A percentile compares a stretch with the other conserved stretches of the same genome.
phyloP scores from a whole-genome alignment of 2,888 invertebrate genomes.

The Megaustenia siamemsis region DNA sequence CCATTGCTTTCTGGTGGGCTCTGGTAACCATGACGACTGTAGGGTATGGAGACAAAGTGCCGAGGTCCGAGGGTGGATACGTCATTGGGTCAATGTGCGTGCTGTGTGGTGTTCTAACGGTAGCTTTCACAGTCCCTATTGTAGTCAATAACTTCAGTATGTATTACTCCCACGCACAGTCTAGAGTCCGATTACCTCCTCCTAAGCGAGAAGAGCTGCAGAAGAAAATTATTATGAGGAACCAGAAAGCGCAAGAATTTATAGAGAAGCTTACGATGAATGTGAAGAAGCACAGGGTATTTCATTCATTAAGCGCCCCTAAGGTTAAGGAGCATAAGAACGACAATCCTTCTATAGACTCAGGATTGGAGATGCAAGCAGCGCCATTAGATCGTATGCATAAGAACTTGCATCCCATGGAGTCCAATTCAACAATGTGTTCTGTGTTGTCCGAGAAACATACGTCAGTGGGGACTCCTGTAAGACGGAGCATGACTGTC shows the following conservation, averaged over 20 bases:
- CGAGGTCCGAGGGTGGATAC: slow-evolving; percentile 74
- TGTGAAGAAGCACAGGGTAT: slow-evolving; percentile 54
- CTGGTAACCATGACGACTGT: slow-evolving; percentile 80
- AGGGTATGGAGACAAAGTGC: slow-evolving; percentile 78
- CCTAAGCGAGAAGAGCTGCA: slow-evolving; percentile 72
- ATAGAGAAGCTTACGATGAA: slow-evolving; percentile 68
- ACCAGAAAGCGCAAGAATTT: slow-evolving; percentile 71
- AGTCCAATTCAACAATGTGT: slow-evolving; percentile 40
- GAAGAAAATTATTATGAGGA: slow-evolving; percentile 69
- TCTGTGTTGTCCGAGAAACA: slow-evolving; percentile 40
- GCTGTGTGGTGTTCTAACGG: slow-evolving; percentile 77
- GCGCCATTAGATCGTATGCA: background rate
- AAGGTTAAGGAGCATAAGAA: background rate
- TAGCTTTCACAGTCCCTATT: slow-evolving; percentile 79
- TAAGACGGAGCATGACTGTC: background rate
- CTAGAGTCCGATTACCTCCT: slow-evolving; percentile 75
- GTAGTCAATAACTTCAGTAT: slow-evolving; percentile 79
- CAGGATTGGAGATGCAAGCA: slow-evolving; percentile 27
- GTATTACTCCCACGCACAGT: slow-evolving; percentile 79
- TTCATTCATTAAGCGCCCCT: slow-evolving; percentile 37
- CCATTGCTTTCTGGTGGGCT: slow-evolving; percentile 80
- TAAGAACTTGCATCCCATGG: slow-evolving; percentile 17
- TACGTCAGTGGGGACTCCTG: background rate
- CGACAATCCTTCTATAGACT: slow-evolving; percentile 43
- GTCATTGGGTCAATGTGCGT: slow-evolving; percentile 77